Evolutionary conservation across 2,797 vertebrate species (phyloP), one percentile per base, ranked within the genome.

Genomic region (Halcyon leucocephala): DNA sequence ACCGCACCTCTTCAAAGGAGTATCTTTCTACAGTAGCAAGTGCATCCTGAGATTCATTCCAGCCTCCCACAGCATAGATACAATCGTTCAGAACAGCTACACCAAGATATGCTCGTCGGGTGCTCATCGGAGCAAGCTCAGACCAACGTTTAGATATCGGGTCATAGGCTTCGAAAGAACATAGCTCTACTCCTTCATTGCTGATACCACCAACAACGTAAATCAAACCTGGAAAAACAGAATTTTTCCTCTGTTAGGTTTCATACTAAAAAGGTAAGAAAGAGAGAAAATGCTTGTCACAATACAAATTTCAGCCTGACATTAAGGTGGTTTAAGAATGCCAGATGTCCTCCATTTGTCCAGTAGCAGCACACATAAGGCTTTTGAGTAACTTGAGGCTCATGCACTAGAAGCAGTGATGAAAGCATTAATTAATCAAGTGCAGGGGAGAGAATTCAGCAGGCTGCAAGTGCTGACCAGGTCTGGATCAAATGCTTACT

Each of bases 191-290:
- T 76, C 99, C 99, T 96, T 99, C 99, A 26, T 98, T 99, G 77
- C 98, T 99, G 97, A 99, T 99, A 60, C 99, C 99, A 21, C 99
- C 99, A 41, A 99, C 97, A 78, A 99, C 98, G 26, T 99, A 99
- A 95, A 99, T 99, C 88, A 99, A 98, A 82, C 99, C 99, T 99
- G 91, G 10, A 94, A 82, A 96, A 72, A 92, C n/a, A 82, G 12
- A 95, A 26, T 65, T 84, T 82, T 79, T 91, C 51, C n/a, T 74
- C 58, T 93, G 9, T 97, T 71, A 94, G 33, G 29, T 49, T 74
- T 79, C 51, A 35, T 37, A 67, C 62, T 11, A 14, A 12, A 73
- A 39, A 54, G 19, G 18, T 55, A n/a, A 64, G 35, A 77, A 64
- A 72, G 22, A 51, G 25, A 42, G 28, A 76, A 82, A 69, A 72